Base-by-base conservation (phyloP, 2,797 vertebrate species). In the Coregonus ussuriensis region DNA sequence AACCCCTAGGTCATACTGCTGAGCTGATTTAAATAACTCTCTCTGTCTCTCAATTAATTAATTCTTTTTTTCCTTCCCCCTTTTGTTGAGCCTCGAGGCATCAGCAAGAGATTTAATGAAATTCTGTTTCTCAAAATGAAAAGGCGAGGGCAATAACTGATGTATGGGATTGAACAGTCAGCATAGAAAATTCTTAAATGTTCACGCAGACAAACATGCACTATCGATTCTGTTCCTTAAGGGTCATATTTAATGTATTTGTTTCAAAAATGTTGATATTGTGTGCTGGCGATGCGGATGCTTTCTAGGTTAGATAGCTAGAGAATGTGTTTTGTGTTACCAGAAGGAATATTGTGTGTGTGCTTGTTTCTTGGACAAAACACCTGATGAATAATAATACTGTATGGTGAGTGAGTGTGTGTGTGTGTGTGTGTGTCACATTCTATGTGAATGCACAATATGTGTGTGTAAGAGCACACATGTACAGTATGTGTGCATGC, bases 1-100 rank as follows among this genome's bases (percentile, higher is more conserved):
- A 74, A 25, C 14, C 21, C 88, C 77, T 77, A 70, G 88, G 90
- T 91, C 86, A 85, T 79, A 86, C 88, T 86, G 86, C 75, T 81
- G 87, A 89, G 87, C 85, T 91, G 91, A 92, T 92, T 93, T 92
- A 91, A 93, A 93, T 92, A 90, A 92, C 90, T 91, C 88, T 88
- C 85, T 87, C 91, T 92, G 88, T 90, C 87, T 89, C 86, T 91
- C 88, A 85, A 91, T 92, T 92, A 88, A 93, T 91, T 91, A 91
- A 90, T 90, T 88, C 85, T 87, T 85, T 82, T 75, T 83, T 83
- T 75, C 59, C 86, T 78, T 84, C 83, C 54, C 86, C 77, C 84
- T 56, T 84, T 86, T 82, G 72, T 80, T 70, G 85, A 79, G 88
- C 89, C 90, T 82, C 74, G 35, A 89, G 89, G 86, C 89, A 87